Percentiles rank a stretch among this genome's conserved stretches.
Evolutionary conservation across 2,888 invertebrate species (phyloP).

Genomic region (Lysandra bellargus): DNA sequence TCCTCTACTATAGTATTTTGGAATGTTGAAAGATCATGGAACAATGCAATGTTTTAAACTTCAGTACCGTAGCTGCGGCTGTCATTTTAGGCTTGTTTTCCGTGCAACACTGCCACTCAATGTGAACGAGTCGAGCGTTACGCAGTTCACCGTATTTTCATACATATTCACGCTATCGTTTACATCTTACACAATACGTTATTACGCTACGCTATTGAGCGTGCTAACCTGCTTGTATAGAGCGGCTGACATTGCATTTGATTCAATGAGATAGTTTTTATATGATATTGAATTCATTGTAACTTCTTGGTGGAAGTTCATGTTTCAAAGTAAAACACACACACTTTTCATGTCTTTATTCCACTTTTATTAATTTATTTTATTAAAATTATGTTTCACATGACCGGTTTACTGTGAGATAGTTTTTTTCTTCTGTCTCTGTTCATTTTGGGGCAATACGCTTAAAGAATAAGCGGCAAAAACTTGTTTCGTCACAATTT

Average conservation of each 20-base stretch:
- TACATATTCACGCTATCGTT: background rate
- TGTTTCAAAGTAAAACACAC: too few relatives aligned
- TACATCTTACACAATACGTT: background rate
- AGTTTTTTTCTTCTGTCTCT: background rate
- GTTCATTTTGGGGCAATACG: background rate
- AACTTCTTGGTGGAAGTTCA: too few relatives aligned
- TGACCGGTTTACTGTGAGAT: too few relatives aligned
- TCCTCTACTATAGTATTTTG: background rate
- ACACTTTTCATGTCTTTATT: too few relatives aligned
- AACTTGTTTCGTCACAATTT: conserved; percentile 29
- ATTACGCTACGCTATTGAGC: background rate
- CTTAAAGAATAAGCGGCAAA: conserved; percentile 23
- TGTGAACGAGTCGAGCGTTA: background rate
- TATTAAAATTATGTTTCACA: too few relatives aligned
- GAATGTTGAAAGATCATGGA: background rate
- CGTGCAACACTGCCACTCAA: background rate
- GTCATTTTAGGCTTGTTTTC: background rate
- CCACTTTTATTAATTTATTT: too few relatives aligned
- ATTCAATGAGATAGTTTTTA: too few relatives aligned
- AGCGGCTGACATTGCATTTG: background rate
- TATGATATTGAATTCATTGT: too few relatives aligned
- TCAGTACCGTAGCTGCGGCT: background rate
- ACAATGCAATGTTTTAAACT: background rate
- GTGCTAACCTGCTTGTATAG: background rate
- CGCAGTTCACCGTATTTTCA: background rate